A percentile compares a stretch with the other conserved stretches of the same genome.
Conservation (phyloP, 2,888 invertebrate genomes). For the Idaea biselata region DNA sequence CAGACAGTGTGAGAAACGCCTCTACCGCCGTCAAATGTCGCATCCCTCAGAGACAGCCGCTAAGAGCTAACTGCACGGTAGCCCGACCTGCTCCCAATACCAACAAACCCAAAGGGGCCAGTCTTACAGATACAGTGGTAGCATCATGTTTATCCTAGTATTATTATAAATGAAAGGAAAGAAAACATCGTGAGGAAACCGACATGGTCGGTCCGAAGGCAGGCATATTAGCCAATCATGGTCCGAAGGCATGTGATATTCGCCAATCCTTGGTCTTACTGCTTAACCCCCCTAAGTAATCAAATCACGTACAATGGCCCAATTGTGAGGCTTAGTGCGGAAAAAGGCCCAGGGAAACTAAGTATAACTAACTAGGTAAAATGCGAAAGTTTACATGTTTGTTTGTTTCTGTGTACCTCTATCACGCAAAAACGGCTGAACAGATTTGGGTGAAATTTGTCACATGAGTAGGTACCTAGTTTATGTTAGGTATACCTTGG, state of each 20-base stretch:
- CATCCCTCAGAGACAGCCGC: constrained; percentile 52
- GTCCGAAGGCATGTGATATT: too few species aligned
- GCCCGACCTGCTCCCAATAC: background rate
- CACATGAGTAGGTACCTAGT: background rate
- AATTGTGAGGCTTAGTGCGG: too few species aligned
- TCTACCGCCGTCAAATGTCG: constrained; percentile 42
- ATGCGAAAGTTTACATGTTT: too few species aligned
- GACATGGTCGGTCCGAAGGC: too few species aligned
- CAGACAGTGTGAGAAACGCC: constrained; percentile 28
- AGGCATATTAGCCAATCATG: too few species aligned
- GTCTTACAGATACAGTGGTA: background rate
- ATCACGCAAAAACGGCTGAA: background rate
- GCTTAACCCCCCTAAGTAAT: too few species aligned
- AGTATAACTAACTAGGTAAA: too few species aligned
- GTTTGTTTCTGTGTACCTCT: background rate
- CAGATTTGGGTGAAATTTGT: background rate
- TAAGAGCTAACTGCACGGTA: constrained; percentile 20
- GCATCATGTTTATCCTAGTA: background rate
- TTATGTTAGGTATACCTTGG: background rate
- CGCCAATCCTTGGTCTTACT: too few species aligned
- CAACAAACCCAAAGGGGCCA: background rate
- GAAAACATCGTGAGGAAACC: too few species aligned
- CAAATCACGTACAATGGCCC: too few species aligned
- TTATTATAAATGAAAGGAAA: background rate
- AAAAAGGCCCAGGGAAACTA: too few species aligned